Conservation (phyloP, 1,140 invertebrate genomes). For the Drosophila pseudoobscura region DNA sequence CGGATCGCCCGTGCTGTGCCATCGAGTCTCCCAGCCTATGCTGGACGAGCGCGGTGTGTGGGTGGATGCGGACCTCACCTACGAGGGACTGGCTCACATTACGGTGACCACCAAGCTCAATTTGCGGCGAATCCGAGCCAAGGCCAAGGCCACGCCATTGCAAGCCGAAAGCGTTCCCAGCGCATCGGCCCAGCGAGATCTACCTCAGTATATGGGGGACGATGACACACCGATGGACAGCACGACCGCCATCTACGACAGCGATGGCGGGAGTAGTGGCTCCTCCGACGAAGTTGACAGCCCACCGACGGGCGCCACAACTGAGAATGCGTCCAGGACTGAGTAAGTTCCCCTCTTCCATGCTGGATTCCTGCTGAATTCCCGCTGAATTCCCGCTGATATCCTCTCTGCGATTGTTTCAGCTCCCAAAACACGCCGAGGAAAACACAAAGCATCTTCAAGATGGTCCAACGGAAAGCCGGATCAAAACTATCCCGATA, state of each 20-base stretch:
- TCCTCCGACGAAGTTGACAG: conserved; percentile 93
- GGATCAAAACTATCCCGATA: conserved; percentile 93
- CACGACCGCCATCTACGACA: conserved; percentile 88
- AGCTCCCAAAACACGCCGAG: conserved; percentile 75
- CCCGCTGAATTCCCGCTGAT: neutral
- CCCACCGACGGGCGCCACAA: conserved; percentile 30
- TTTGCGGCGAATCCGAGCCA: conserved; percentile 91
- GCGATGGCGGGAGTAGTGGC: conserved; percentile 95
- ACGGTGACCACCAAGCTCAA: conserved; percentile 98
- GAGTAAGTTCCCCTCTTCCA: conserved; percentile 38
- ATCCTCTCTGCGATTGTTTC: neutral
- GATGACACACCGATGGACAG: conserved; percentile 11
- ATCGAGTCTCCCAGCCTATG: conserved; percentile 88
- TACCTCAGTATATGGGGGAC: conserved; percentile 22
- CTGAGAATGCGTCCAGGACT: conserved; percentile 42
- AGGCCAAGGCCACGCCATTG: conserved; percentile 40
- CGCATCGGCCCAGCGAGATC: conserved; percentile 5
- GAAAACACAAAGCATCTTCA: conserved; percentile 86
- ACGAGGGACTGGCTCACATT: conserved; percentile 94
- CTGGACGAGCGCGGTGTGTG: conserved; percentile 95
- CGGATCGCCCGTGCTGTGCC: conserved; percentile 89
- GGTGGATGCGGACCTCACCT: conserved; percentile 95
- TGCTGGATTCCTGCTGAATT: neutral
- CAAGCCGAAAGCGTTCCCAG: conserved; percentile 1
- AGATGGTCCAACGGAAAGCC: conserved; percentile 95